Conservation (phyloP, 2,888 invertebrate species). For the Harpagoxenus sublaevis region DNA sequence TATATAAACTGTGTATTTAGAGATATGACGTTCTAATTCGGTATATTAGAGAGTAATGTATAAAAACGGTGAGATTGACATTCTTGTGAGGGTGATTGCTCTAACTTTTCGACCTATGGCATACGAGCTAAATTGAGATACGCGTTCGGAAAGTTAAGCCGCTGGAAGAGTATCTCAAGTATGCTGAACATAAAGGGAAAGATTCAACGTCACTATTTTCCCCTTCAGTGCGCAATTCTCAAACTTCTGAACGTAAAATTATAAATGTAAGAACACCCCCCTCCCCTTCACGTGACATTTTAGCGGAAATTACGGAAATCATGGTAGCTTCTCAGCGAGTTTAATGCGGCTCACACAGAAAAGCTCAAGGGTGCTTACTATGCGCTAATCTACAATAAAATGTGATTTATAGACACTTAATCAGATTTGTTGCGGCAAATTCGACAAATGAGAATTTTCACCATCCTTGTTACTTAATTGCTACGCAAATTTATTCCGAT, state of each 20-base stretch:
- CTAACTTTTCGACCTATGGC: constrained; percentile 3
- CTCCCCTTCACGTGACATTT: background rate
- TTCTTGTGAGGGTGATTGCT: background rate
- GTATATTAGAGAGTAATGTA: background rate
- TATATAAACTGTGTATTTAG: background rate
- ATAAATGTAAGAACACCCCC: constrained; percentile 19
- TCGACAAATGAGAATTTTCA: background rate
- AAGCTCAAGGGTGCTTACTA: background rate
- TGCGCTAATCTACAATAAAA: constrained; percentile 21
- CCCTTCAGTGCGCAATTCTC: constrained; percentile 9
- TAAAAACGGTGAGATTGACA: background rate
- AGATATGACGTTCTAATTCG: background rate
- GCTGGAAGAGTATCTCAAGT: constrained; percentile 30
- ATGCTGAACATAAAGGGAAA: background rate
- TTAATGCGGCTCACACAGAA: background rate
- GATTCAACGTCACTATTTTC: constrained; percentile 25
- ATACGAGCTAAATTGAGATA: background rate
- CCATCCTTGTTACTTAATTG: background rate
- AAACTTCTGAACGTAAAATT: constrained; percentile 42
- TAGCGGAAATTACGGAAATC: background rate
- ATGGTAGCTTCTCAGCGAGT: background rate
- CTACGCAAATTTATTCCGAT: constrained; percentile 21
- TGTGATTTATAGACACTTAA: background rate
- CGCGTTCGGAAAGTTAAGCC: constrained; percentile 20
- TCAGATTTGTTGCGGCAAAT: background rate